Percentiles rank a stretch among this genome's conserved stretches.
These are phyloP conservation scores for Magallana gigas DNA, from an alignment of 1,140 invertebrate species.

Conservation along the genomic window DNA sequence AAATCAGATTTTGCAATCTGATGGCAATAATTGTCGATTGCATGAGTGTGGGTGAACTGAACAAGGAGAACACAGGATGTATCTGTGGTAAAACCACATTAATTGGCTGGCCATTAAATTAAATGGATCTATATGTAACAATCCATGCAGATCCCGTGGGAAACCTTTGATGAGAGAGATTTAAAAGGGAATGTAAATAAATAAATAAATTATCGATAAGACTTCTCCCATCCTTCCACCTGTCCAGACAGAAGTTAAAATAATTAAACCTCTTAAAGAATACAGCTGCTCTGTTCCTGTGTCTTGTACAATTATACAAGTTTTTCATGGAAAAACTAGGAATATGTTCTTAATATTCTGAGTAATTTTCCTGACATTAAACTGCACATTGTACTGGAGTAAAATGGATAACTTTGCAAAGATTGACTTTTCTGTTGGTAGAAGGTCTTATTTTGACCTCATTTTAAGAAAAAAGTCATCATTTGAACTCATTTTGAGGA, in stretches of 20 bases:
- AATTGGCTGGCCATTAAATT: neutral
- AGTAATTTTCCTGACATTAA: too few species aligned
- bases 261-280: neutral
- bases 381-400: too few species aligned
- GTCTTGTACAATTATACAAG: too few species aligned
- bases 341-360: too few species aligned
- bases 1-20: too few species aligned
- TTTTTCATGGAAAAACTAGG: too few species aligned
- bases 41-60: too few species aligned
- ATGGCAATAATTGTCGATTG: too few species aligned
- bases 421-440: neutral
- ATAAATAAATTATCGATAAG: neutral
- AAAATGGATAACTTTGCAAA: too few species aligned
- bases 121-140: conserved; percentile 6
- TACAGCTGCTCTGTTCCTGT: neutral
- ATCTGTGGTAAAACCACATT: conserved; percentile 8
- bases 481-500: neutral
- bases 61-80: neutral
- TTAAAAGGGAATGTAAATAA: conserved; percentile 19
- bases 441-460: neutral
- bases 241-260: neutral
- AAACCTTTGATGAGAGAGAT: conserved; percentile 18
- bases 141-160: conserved; percentile 15
- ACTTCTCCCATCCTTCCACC: neutral
- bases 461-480: neutral